Conservation (phyloP, 2,113 vertebrate genomes). For the Natator depressus region DNA sequence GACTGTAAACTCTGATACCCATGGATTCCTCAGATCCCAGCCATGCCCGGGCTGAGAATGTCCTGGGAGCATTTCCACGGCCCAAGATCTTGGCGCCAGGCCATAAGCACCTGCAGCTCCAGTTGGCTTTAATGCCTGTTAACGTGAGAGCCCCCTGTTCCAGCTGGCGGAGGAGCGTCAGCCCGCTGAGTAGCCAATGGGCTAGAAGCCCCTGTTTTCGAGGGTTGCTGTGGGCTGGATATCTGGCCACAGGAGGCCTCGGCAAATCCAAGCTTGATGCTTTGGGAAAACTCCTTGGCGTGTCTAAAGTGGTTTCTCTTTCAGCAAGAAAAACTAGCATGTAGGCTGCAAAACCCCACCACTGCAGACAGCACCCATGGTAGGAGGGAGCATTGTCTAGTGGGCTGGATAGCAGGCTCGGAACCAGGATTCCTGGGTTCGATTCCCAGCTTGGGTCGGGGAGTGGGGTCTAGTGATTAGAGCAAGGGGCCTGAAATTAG, state of each 20-base stretch:
- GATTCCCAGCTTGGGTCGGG: background rate
- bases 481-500: too few species aligned
- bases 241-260: rapidly evolving
- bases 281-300: background rate
- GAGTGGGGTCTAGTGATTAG: too few species aligned
- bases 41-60: background rate
- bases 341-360: background rate
- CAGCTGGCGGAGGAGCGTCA: background rate
- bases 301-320: background rate
- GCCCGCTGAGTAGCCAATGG: background rate
- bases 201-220: background rate
- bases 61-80: background rate
- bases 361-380: background rate
- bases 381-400: background rate
- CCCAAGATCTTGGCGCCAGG: background rate
- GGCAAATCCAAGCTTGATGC: background rate
- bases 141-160: too few species aligned
- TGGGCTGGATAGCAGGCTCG: background rate
- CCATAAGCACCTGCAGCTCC: background rate
- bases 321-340: rapidly evolving
- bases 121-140: background rate
- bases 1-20: background rate
- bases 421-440: rapidly evolving
- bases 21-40: background rate
- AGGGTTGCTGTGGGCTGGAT: background rate